Base-by-base conservation (phyloP, 1,140 invertebrate species). In the Caenorhabditis latens region DNA sequence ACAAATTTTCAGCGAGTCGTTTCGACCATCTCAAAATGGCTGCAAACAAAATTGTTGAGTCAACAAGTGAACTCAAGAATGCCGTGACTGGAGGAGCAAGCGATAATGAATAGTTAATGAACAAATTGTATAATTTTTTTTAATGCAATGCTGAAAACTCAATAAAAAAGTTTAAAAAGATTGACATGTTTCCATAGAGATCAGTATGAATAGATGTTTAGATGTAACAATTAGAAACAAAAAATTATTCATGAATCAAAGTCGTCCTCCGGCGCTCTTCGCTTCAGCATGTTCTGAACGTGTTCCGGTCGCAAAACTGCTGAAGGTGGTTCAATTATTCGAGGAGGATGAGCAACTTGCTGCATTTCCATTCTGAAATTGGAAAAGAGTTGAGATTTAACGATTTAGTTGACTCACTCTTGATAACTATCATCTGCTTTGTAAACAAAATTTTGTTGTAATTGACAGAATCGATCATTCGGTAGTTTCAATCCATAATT, bases 401-500 rank as follows among this genome's bases (percentile, higher is more conserved):
- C 32, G 32, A n/a, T 55, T 53, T 16, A 14, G 7, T 16, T 2
- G n/a, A 79, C 71, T 48, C 14, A 79, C 71, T 48, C 46, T 24
- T 84, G 82, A 58, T 58, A 42, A 19, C n/a, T 67, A n/a, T 75
- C 67, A n/a, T 79, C 85, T 21, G 85, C 43, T 57, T 71, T 86
- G 46, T 71, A 86, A 14, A 58, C 85, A 46, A 86, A 75, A 57
- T 86, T 86, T 21, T 42, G 85, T 55, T 86, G 85, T 65, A 86
- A 32, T 40, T 71, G 85, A 83, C 67, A 86, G 57, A 79, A 79
- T 40, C 75, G 85, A 53, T 86, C 87, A 24, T 86, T 86, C 19
- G 87, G 87, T 24, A 88, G 67, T 55, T 88, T 88, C 21, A 88
- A 42, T 83, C 87, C 84, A 58, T 79, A 88, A 40, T 88, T 88